Evolutionary conservation across 1,140 invertebrate species (phyloP).

Genomic region (Ruditapes philippinarum): DNA sequence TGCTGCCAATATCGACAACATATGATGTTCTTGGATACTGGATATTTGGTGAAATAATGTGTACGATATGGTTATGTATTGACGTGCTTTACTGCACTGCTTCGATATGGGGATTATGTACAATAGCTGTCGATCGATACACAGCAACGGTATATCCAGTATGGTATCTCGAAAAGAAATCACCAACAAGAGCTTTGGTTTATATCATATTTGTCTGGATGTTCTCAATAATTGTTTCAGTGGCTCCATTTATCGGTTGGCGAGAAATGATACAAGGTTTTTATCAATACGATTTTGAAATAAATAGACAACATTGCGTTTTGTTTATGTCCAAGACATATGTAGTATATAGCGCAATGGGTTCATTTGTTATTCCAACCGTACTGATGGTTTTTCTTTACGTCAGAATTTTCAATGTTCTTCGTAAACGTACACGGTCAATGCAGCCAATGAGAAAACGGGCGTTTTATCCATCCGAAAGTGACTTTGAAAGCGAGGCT

Average conservation of each 20-base stretch:
- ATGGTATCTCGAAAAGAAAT: conserved; percentile 85
- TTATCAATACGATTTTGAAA: conserved; percentile 77
- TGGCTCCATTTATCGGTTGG: conserved; percentile 86
- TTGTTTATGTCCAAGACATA: conserved; percentile 91
- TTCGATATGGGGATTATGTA: conserved; percentile 86
- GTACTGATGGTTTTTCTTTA: conserved; percentile 99
- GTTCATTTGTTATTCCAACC: conserved; percentile 98
- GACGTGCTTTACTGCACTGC: conserved; percentile 87
- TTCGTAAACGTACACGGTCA: conserved; percentile 77
- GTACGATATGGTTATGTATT: conserved; percentile 83
- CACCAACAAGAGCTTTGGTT: conserved; percentile 79
- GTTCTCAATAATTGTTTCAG: conserved; percentile 84
- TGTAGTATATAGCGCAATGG: conserved; percentile 97
- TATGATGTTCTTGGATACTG: conserved; percentile 86
- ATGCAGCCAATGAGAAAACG: conserved; percentile 69
- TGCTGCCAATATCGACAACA: conserved; percentile 85
- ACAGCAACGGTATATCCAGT: conserved; percentile 86
- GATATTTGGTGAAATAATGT: conserved; percentile 85
- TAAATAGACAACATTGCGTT: conserved; percentile 83
- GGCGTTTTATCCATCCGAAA: conserved; percentile 64
- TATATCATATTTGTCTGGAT: conserved; percentile 87
- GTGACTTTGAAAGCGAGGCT: conserved; percentile 72
- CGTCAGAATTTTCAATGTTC: conserved; percentile 95
- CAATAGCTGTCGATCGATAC: conserved; percentile 86
- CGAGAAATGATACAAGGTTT: conserved; percentile 82